Conservation (phyloP, 2,113 vertebrate genomes). For the Sylvietta virens region DNA sequence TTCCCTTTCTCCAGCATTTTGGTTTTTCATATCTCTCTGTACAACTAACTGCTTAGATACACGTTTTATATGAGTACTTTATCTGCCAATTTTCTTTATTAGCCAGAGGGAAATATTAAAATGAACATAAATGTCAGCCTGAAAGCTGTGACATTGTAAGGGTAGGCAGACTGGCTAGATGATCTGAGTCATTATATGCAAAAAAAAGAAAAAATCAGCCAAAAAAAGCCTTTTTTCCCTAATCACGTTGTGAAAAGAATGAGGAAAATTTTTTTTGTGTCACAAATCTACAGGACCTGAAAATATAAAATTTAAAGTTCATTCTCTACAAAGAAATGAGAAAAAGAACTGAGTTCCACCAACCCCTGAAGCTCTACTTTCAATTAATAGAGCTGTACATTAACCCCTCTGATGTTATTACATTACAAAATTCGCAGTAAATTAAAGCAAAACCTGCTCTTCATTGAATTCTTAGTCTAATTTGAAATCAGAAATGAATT, state of each 20-base stretch:
- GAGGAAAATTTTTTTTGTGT: neutral
- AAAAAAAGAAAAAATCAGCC: neutral
- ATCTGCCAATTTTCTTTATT: neutral
- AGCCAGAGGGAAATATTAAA: neutral
- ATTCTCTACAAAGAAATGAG: neutral
- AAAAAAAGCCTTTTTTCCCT: neutral
- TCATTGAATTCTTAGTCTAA: slow-evolving; percentile 12
- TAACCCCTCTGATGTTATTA: slow-evolving; percentile 36
- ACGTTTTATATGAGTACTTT: neutral
- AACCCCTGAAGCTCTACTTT: slow-evolving; percentile 22
- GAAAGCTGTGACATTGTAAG: neutral
- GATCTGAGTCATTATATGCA: neutral
- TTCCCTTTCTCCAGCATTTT: neutral
- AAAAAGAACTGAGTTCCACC: neutral
- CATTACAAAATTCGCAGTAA: slow-evolving; percentile 20
- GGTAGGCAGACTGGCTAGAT: neutral
- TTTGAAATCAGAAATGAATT: slow-evolving; percentile 7
- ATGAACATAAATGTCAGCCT: neutral
- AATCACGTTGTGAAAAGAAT: neutral
- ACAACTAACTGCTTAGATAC: neutral
- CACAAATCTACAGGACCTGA: neutral
- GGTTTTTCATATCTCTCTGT: neutral
- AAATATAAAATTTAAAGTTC: slow-evolving; percentile 11
- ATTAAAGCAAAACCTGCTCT: slow-evolving; percentile 16
- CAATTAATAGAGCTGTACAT: slow-evolving; percentile 41